Evolutionary conservation across 2,888 invertebrate species (phyloP), one percentile per base, ranked within the genome.

Genomic region (Papilio gigon): DNA sequence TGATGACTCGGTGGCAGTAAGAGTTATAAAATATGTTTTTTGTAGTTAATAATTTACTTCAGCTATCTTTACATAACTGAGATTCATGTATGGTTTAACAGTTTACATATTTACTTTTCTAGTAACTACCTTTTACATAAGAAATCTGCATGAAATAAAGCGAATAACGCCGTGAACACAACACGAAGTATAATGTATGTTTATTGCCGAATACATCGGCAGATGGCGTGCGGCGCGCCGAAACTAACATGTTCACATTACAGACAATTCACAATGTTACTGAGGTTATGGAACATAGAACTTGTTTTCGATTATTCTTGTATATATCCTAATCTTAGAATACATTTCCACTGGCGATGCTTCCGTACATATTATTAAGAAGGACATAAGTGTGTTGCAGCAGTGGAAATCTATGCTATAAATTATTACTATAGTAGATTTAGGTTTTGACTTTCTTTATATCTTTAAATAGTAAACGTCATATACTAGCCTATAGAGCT

Each of bases 141-240:
- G 53, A 56, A 30, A 56, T 56, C 2, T 56, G n/a, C 9, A 56
- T 56, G 4, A 56, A 56, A 30, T 56, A 56, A 53, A n/a, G n/a
- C n/a, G n/a, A 53, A 53, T 53, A n/a, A 17, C 25, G 53, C 53
- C 3, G 27, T 27, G 33, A 56, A 64, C 25, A 53, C 37, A 17
- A 40, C 5, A 64, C 53, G 37, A 53, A 50, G 6, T 20, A n/a
- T 53, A 56, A 35, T 37, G 64, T 33, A 37, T 37, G 17, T 40
- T 37, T 53, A 64, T 56, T 53, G 53, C 17, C 4, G 11, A 64
- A 56, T 53, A 64, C n/a, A 53, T 53, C 25, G 50, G 20, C 5
- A n/a, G 35, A 35, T 64, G 40, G 64, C 64, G 53, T 64, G 64
- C 25, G 17, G 11, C 27, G 20, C 17, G 9, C 33, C 17, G 12